Conservation (phyloP, 1,140 invertebrate species). For the Diorhabda carinulata region DNA sequence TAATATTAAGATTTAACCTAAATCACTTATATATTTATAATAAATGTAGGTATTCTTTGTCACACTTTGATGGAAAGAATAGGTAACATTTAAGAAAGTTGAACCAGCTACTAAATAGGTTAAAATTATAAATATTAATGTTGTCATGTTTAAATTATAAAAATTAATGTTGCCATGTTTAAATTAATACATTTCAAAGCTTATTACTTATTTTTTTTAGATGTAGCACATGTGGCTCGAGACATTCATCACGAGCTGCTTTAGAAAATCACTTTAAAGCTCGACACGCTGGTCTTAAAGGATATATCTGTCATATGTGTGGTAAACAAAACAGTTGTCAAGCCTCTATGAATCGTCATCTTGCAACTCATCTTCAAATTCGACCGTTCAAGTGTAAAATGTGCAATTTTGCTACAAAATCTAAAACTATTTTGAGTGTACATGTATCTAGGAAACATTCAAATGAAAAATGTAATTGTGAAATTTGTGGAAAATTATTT, state of each 20-base stretch:
- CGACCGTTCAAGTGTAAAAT: slow-evolving; percentile 25
- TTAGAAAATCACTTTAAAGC: slow-evolving; percentile 26
- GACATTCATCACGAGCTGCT: slow-evolving; percentile 25
- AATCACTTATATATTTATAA: too few relatives aligned
- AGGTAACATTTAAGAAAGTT: too few relatives aligned
- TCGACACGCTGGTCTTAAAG: slow-evolving; percentile 23
- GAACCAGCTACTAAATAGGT: too few relatives aligned
- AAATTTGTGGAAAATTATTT: slow-evolving; percentile 24
- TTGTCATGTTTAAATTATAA: too few relatives aligned
- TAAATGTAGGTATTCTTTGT: too few relatives aligned
- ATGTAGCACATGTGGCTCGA: slow-evolving; percentile 16
- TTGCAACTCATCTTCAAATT: slow-evolving; percentile 21
- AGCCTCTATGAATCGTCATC: slow-evolving; percentile 25
- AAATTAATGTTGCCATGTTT: not conserved
- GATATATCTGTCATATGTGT: slow-evolving; percentile 26
- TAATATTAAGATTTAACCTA: too few relatives aligned
- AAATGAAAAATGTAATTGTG: slow-evolving; percentile 22
- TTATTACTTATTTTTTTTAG: slow-evolving; percentile 10
- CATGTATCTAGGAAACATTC: slow-evolving; percentile 24
- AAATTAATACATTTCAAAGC: not conserved
- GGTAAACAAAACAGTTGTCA: slow-evolving; percentile 29
- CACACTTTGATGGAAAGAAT: too few relatives aligned
- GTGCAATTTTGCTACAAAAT: slow-evolving; percentile 26
- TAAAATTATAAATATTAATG: too few relatives aligned
- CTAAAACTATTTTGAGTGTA: slow-evolving; percentile 22